Conservation (phyloP, 2,888 invertebrate species). For the Pheosia gnoma region DNA sequence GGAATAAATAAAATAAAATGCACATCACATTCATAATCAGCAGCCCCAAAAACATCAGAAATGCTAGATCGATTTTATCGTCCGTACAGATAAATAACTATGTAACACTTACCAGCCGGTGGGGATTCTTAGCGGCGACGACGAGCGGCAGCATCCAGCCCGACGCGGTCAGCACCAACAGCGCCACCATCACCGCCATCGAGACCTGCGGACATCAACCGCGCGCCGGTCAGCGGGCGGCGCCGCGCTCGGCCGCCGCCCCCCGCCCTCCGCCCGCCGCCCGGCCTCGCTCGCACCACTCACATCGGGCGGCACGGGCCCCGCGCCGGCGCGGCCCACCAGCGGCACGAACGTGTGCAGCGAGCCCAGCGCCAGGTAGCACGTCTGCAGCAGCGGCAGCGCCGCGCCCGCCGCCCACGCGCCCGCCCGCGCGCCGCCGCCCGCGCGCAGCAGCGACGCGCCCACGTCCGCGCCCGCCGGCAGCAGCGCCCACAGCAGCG, state of each 20-base stretch:
- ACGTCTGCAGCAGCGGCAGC: constrained; percentile 87
- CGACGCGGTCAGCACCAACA: constrained; percentile 63
- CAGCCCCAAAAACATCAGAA: no score
- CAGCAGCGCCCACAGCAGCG: constrained; percentile 86
- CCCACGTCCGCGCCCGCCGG: constrained; percentile 82
- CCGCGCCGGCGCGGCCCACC: constrained; percentile 90
- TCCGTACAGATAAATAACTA: no score
- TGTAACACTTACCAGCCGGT: constrained; percentile 24
- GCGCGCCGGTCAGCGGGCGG: neutral
- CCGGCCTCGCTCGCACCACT: constrained; percentile 23
- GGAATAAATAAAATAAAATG: no score
- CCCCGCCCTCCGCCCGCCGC: neutral
- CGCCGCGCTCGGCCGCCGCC: neutral
- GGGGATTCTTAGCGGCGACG: constrained; percentile 28
- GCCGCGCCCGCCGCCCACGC: constrained; percentile 87
- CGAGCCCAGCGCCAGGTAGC: constrained; percentile 88
- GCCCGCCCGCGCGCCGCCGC: constrained; percentile 74
- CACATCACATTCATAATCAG: no score
- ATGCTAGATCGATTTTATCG: no score
- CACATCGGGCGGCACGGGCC: constrained; percentile 88
- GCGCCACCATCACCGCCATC: constrained; percentile 57
- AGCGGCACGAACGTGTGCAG: constrained; percentile 91
- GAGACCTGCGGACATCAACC: constrained; percentile 43
- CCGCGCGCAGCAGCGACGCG: constrained; percentile 88
- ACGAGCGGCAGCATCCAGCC: constrained; percentile 14